Evolutionary conservation across 2,888 invertebrate genomes (phyloP).

Genomic region (Pinctada fucata): DNA sequence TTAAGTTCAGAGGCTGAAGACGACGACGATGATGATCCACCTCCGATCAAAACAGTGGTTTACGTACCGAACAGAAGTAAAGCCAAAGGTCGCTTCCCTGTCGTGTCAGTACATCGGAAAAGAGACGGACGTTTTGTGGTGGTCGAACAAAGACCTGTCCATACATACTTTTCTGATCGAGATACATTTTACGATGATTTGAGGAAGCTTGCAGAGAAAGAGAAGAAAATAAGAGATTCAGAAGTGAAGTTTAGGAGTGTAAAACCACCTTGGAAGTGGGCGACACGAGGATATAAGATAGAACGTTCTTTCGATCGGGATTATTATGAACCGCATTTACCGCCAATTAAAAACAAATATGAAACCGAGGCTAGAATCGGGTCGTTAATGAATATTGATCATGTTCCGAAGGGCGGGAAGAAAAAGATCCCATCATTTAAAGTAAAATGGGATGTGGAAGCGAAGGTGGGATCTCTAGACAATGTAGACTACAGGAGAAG

Average conservation of each 20-base stretch:
- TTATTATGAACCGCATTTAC: conserved; percentile 54
- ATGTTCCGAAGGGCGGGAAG: conserved; percentile 50
- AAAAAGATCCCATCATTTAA: conserved; percentile 57
- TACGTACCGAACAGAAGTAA: conserved; percentile 55
- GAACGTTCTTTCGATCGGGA: conserved; percentile 49
- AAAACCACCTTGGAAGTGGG: conserved; percentile 56
- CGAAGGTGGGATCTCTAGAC: conserved; percentile 59
- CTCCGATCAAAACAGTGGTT: conserved; percentile 52
- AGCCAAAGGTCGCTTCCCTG: conserved; percentile 50
- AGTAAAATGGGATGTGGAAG: conserved; percentile 57
- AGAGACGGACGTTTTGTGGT: conserved; percentile 63
- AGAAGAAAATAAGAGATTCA: conserved; percentile 18
- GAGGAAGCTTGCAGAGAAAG: conserved; percentile 11
- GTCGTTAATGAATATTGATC: conserved; percentile 48
- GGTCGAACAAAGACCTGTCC: conserved; percentile 61
- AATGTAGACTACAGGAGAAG: conserved; percentile 46
- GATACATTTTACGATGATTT: conserved; percentile 19
- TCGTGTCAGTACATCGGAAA: conserved; percentile 59
- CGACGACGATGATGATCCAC: conserved; percentile 48
- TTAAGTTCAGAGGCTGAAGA: conserved; percentile 49
- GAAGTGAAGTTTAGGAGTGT: conserved; percentile 41
- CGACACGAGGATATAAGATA: conserved; percentile 49
- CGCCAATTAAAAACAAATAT: conserved; percentile 48
- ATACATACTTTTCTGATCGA: conserved; percentile 50
- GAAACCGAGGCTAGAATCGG: conserved; percentile 46